Evolutionary conservation across 92 coral and sea anemone genomes (phyloP), one percentile per base, ranked within the genome.

Genomic region (Parazoanthus darwini): DNA sequence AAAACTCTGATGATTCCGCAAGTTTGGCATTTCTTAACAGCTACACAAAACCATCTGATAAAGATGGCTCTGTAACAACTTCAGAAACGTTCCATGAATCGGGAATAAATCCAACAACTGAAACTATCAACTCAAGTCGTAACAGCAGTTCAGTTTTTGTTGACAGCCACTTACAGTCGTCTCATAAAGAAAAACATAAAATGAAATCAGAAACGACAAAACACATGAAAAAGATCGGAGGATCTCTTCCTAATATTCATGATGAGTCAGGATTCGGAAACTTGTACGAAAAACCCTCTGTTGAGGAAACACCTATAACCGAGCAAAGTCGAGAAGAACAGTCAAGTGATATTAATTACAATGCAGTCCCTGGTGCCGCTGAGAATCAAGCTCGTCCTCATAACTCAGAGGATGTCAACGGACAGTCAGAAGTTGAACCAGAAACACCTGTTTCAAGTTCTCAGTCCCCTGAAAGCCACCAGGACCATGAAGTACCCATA

Each of bases 261-360:
- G 10, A 67, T 48, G n/a, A 36, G 54, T 38, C 54, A 33, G 38
- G 59, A 36, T 5, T 18, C 2, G 26, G 18, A 8, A 79, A 29
- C 18, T 25, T 48, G 9, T 11, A 82, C 66, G 86, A 82, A 82
- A 82, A 82, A n/a, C 86, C 86, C 6, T 67, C 86, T 33, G 78
- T 82, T 72, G 86, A 82, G 78, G 86, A 82, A 66, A 82, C 78
- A 4, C 86, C 78, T 0, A 82, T 82, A 68, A 43, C 86, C 3
- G 78, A 82, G 36, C 76, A 82, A 3, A 82, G 20, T 33, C 58
- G n/a, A 46, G 50, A 43, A 20, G 37, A 82, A 23, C 51, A 38
- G 36, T 66, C 86, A 11, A 15, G 22, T 38, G 86, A 68, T 23
- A 22, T 20, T 18, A 82, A 42, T 26, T 59, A 63, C n/a, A 82